These are phyloP conservation scores for Chloroclysta siterata DNA, from an alignment of 2,888 invertebrate species.

Conservation along the genomic window DNA sequence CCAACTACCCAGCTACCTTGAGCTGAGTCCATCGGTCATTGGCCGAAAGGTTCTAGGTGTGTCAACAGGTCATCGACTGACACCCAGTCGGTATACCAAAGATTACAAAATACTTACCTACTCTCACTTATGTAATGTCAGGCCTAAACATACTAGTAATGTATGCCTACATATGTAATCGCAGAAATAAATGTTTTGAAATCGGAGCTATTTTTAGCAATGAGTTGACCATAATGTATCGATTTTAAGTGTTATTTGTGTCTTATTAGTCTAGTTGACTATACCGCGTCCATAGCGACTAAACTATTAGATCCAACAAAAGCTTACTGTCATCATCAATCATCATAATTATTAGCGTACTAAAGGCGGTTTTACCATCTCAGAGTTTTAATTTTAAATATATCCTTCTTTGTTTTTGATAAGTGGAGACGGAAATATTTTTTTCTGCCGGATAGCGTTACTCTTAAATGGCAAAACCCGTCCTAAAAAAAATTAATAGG, in stretches of 20 bases:
- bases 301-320: too few species aligned
- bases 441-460: too few species aligned
- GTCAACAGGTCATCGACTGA: conserved; percentile 81
- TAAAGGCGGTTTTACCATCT: too few species aligned
- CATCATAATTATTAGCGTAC: too few species aligned
- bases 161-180: conserved; percentile 7
- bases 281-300: not conserved
- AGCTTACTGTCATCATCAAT: too few species aligned
- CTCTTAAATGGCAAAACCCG: too few species aligned
- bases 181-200: conserved; percentile 26
- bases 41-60: conserved; percentile 65
- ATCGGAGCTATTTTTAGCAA: conserved; percentile 17
- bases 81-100: conserved; percentile 73
- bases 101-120: conserved; percentile 78
- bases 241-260: not conserved
- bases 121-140: conserved; percentile 73
- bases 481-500: too few species aligned
- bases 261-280: not conserved
- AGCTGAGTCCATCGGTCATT: conserved; percentile 49
- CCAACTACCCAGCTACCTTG: conserved; percentile 16
- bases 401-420: too few species aligned
- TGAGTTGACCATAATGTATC: not conserved
- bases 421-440: too few species aligned
- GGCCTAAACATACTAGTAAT: conserved; percentile 28
- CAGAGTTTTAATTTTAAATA: too few species aligned